Evolutionary conservation across 1,140 invertebrate species (phyloP).

Genomic region (Drosophila lacteicornis): DNA sequence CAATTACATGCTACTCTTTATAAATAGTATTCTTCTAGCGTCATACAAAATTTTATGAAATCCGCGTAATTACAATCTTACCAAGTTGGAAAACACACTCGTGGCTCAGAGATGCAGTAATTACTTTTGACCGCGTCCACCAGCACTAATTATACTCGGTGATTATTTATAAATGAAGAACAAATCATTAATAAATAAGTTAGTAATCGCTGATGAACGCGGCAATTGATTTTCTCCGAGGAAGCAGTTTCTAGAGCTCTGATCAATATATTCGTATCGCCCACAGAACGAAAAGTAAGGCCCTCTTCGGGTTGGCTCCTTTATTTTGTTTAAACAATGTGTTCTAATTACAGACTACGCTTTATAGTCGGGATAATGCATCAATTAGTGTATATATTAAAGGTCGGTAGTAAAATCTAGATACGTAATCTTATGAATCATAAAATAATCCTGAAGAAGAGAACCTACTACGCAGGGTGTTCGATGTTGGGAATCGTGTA

Average conservation of each 20-base stretch:
- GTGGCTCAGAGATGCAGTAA: constrained; percentile 9
- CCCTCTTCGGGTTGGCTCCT: neutral
- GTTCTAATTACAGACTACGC: constrained; percentile 30
- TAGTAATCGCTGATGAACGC: neutral
- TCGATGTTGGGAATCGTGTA: constrained; percentile 4
- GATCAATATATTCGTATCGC: constrained; percentile 8
- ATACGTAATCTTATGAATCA: constrained; percentile 14
- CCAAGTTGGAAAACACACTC: neutral
- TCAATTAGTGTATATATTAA: constrained; percentile 14
- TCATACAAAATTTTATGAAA: constrained; percentile 25
- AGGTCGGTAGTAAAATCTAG: constrained; percentile 29
- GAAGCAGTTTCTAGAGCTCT: constrained; percentile 7
- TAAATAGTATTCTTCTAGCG: constrained; percentile 39
- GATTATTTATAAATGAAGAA: neutral
- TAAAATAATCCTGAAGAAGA: constrained; percentile 30
- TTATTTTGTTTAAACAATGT: constrained; percentile 37
- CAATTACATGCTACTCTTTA: constrained; percentile 38
- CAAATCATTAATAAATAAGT: neutral
- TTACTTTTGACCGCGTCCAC: constrained; percentile 3
- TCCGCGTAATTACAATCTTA: constrained; percentile 7
- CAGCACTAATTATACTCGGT: neutral
- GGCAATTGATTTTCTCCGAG: constrained; percentile 9
- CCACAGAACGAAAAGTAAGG: neutral
- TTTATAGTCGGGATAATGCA: constrained; percentile 11
- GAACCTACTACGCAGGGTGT: constrained; percentile 12